Conservation (phyloP, 2,888 invertebrate species). For the Lucinisca nassula region DNA sequence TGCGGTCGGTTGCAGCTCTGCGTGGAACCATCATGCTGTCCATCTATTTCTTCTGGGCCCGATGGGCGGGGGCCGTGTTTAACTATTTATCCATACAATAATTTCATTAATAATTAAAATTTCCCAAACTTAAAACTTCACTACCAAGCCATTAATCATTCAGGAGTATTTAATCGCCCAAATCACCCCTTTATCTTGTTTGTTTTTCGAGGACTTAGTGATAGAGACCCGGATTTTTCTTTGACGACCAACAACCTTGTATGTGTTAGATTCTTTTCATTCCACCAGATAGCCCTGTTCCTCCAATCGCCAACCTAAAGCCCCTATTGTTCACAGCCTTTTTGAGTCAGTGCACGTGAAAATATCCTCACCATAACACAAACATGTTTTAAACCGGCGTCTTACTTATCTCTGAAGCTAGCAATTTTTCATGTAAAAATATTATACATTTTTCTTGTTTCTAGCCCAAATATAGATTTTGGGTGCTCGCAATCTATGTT, state of each 20-base stretch:
- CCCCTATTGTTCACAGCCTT: slow-evolving; percentile 6
- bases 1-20: too few relatives aligned
- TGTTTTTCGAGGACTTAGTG: not conserved
- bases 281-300: not conserved
- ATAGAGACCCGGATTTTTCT: slow-evolving; percentile 7
- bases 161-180: not conserved
- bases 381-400: too few relatives aligned
- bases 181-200: not conserved
- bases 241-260: not conserved
- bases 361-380: too few relatives aligned
- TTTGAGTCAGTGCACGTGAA: not conserved
- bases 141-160: not conserved
- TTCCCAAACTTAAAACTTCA: not conserved
- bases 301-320: not conserved
- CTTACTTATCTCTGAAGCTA: too few relatives aligned
- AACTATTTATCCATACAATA: too few relatives aligned
- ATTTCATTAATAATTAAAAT: not conserved
- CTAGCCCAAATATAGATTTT: too few relatives aligned
- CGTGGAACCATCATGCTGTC: too few relatives aligned
- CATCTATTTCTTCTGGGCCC: too few relatives aligned
- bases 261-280: slow-evolving; percentile 15
- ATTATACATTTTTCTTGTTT: too few relatives aligned
- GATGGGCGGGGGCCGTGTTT: too few relatives aligned
- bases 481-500: too few relatives aligned
- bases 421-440: too few relatives aligned